Evolutionary conservation across 1,140 invertebrate genomes (phyloP).

Genomic region (Phymastichus coffea): DNA sequence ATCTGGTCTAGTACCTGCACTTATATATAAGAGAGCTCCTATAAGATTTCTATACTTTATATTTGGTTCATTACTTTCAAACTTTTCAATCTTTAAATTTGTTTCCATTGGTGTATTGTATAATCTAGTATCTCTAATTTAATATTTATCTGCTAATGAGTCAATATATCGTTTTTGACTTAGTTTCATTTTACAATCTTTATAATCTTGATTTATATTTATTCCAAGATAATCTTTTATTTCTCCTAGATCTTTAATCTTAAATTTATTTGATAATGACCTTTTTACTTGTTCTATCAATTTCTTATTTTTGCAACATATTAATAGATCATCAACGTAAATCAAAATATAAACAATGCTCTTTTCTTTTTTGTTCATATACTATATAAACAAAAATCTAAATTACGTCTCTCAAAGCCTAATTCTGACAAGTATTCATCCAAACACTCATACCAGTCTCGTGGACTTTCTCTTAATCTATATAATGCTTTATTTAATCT

Average conservation of each 20-base stretch:
- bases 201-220: neutral
- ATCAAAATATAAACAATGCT: slow-evolving; percentile 4
- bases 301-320: slow-evolving; percentile 5
- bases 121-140: neutral
- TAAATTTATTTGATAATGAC: neutral
- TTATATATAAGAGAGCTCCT: neutral
- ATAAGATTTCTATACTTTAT: slow-evolving; percentile 7
- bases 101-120: neutral
- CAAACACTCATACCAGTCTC: slow-evolving; percentile 7
- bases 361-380: neutral
- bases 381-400: neutral
- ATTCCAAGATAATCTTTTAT: neutral
- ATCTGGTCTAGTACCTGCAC: neutral
- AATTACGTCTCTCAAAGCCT: neutral
- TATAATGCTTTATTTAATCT: neutral
- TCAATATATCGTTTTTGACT: slow-evolving; percentile 3
- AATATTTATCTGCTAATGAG: neutral
- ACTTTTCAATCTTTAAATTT: too few relatives aligned
- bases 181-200: neutral
- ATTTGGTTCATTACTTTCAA: too few relatives aligned
- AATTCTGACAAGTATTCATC: neutral
- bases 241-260: slow-evolving; percentile 6
- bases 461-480: neutral
- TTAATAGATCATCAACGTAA: slow-evolving; percentile 6
- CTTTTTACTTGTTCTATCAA: neutral